phyloP scores from a whole-genome alignment of 1,140 invertebrate genomes.

The Ridgeia piscesae region DNA sequence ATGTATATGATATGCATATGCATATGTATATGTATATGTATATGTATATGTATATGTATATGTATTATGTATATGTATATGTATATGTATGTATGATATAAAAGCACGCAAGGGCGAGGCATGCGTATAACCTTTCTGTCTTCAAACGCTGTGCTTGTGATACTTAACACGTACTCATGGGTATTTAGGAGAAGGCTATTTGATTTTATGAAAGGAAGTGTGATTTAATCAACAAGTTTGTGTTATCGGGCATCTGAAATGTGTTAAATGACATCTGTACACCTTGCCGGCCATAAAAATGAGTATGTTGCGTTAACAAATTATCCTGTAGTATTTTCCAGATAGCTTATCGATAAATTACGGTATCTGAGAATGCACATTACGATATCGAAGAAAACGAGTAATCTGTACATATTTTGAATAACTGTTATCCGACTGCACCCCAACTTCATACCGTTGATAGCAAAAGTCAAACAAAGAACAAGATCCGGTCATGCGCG shows the following conservation, averaged over 20 bases:
- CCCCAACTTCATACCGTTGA: background rate
- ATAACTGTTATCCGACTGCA: background rate
- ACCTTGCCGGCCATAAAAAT: background rate
- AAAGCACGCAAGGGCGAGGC: too few species aligned
- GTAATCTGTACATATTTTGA: background rate
- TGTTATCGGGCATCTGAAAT: background rate
- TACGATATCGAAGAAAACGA: background rate
- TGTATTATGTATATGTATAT: too few species aligned
- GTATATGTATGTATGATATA: too few species aligned
- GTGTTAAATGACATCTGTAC: background rate
- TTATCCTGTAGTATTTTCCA: background rate
- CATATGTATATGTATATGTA: too few species aligned
- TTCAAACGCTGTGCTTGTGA: background rate
- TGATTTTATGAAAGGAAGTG: background rate
- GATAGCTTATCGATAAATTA: background rate
- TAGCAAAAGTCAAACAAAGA: background rate
- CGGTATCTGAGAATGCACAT: background rate
- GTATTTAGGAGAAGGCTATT: background rate
- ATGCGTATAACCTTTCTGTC: too few species aligned
- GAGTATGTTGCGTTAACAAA: background rate
- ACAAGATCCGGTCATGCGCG: background rate
- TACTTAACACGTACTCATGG: background rate
- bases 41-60: too few species aligned
- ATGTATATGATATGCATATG: too few species aligned
- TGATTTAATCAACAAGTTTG: background rate